Conservation (phyloP, 2,888 invertebrate species). For the Galerucella calmariensis region DNA sequence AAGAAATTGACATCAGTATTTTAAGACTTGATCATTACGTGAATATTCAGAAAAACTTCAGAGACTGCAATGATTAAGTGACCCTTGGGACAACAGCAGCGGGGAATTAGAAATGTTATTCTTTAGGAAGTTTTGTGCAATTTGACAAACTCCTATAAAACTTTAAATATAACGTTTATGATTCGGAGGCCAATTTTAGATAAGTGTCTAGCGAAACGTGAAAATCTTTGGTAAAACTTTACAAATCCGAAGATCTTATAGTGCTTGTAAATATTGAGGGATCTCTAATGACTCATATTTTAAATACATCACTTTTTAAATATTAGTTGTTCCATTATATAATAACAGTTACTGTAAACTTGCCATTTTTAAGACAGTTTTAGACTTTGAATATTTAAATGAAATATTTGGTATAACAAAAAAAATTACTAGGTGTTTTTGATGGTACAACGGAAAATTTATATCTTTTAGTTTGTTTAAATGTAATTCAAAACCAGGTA, state of each 20-base stretch:
- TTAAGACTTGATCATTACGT: slow-evolving; percentile 40
- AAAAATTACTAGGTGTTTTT: too few relatives aligned
- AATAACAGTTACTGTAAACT: too few relatives aligned
- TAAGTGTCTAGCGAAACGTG: slow-evolving; percentile 43
- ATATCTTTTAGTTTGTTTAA: too few relatives aligned
- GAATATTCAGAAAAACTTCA: slow-evolving; percentile 41
- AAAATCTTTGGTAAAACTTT: slow-evolving; percentile 26
- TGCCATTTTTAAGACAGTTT: too few relatives aligned
- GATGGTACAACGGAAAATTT: too few relatives aligned
- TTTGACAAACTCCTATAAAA: slow-evolving; percentile 52
- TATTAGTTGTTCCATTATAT: too few relatives aligned
- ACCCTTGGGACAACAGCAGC: slow-evolving; percentile 48
- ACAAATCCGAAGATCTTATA: slow-evolving; percentile 5
- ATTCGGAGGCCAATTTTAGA: slow-evolving; percentile 49
- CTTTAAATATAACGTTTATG: slow-evolving; percentile 51
- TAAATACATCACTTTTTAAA: neutral
- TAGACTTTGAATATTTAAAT: too few relatives aligned
- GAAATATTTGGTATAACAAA: too few relatives aligned
- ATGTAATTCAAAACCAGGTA: too few relatives aligned
- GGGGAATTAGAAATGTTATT: slow-evolving; percentile 49
- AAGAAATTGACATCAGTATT: slow-evolving; percentile 35
- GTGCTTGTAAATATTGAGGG: neutral
- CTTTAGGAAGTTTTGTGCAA: slow-evolving; percentile 50
- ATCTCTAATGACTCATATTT: neutral
- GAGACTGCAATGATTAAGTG: slow-evolving; percentile 48